Conservation (phyloP, 2,888 invertebrate species). For the Drosophila paranaensis region DNA sequence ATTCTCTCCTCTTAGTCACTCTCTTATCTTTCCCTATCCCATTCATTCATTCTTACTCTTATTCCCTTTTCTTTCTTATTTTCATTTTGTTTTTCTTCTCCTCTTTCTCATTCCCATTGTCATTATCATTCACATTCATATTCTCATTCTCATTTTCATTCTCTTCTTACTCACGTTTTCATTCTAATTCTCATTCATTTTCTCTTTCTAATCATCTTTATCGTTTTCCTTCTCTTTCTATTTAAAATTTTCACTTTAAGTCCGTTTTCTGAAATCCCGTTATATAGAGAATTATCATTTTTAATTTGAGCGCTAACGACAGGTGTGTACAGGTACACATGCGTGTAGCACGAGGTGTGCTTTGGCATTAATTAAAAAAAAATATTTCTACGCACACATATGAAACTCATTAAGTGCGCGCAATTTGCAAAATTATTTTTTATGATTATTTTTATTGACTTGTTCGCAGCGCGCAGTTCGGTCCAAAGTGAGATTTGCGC, state of each 20-base stretch:
- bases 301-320: conserved; percentile 28
- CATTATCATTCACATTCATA: too few species aligned
- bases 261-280: conserved; percentile 21
- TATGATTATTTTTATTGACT: conserved; percentile 70
- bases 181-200: too few species aligned
- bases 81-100: background rate
- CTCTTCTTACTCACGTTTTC: too few species aligned
- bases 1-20: background rate
- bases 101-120: too few species aligned
- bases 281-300: conserved; percentile 32
- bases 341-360: conserved; percentile 19
- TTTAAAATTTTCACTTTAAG: background rate
- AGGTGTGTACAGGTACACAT: background rate
- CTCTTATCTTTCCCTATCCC: background rate
- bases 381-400: conserved; percentile 45
- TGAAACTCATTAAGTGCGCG: conserved; percentile 65
- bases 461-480: conserved; percentile 33
- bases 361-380: conserved; percentile 67
- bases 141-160: too few species aligned
- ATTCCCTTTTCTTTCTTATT: too few species aligned
- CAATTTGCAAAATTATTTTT: conserved; percentile 72
- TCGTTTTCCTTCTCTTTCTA: background rate
- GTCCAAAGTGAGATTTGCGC: conserved; percentile 38
- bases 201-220: background rate
- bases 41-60: too few species aligned